A percentile compares a stretch with the other conserved stretches of the same genome.
phyloP scores from a whole-genome alignment of 1,140 invertebrate genomes.

The Condylostylus longicornis region DNA sequence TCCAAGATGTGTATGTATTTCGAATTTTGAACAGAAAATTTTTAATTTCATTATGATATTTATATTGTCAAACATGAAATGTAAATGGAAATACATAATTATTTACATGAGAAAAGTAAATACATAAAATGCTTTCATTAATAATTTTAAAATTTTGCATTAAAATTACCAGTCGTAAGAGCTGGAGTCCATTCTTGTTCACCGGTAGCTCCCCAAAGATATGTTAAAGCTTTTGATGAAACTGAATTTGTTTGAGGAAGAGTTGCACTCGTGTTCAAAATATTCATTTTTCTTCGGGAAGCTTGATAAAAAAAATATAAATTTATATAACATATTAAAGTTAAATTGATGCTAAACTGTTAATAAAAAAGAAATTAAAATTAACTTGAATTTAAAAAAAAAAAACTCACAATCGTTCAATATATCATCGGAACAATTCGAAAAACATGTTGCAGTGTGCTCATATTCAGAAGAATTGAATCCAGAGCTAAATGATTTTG shows the following conservation, averaged over 20 bases:
- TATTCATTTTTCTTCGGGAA: slow-evolving; percentile 20
- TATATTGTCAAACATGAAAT: no score
- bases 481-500: slow-evolving; percentile 8
- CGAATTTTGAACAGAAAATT: no score
- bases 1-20: no score
- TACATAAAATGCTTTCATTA: neutral
- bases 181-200: slow-evolving; percentile 93
- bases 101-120: neutral
- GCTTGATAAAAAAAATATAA: slow-evolving; percentile 8
- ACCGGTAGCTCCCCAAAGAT: slow-evolving; percentile 79
- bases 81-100: no score
- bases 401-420: slow-evolving; percentile 19
- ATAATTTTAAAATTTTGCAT: slow-evolving; percentile 3
- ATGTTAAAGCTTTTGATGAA: slow-evolving; percentile 45
- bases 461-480: slow-evolving; percentile 17
- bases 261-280: slow-evolving; percentile 16
- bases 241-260: slow-evolving; percentile 17
- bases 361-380: neutral
- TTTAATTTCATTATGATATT: no score
- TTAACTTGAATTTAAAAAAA: neutral
- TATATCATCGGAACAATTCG: slow-evolving; percentile 11
- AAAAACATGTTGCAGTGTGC: slow-evolving; percentile 18
- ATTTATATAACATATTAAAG: neutral
- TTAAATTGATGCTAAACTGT: neutral
- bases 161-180: slow-evolving; percentile 62